A percentile compares a stretch with the other conserved stretches of the same genome.
phyloP scores from a whole-genome alignment of 2,888 invertebrate species.

The Dicyrtoma fusca region DNA sequence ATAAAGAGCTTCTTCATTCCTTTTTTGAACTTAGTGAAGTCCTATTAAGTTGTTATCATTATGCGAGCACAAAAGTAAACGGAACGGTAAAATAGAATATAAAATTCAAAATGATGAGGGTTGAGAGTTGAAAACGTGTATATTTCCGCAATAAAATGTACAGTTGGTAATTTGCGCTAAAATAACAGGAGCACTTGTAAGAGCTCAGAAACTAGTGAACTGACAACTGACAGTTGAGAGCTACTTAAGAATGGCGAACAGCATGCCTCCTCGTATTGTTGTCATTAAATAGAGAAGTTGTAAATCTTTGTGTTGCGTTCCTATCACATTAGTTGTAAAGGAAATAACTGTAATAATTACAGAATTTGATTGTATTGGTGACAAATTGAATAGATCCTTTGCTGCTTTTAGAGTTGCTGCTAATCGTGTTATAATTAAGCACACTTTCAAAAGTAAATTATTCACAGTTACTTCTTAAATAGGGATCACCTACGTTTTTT shows the following conservation, averaged over 20 bases:
- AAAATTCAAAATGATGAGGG: slow-evolving; percentile 15
- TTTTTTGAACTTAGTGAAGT: too few relatives aligned
- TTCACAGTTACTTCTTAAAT: slow-evolving; percentile 17
- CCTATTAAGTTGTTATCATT: too few relatives aligned
- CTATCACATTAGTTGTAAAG: neutral
- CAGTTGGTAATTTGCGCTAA: slow-evolving; percentile 7
- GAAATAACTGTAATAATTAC: neutral
- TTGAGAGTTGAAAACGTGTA: neutral
- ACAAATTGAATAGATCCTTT: too few relatives aligned
- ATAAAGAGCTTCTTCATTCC: too few relatives aligned
- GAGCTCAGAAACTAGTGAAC: neutral
- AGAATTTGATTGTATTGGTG: too few relatives aligned
- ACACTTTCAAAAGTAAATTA: slow-evolving; percentile 32
- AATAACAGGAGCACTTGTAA: neutral
- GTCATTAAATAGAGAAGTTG: neutral
- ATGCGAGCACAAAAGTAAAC: neutral
- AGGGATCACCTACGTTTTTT: slow-evolving; percentile 17
- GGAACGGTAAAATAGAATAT: slow-evolving; percentile 5
- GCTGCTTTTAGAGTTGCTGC: neutral
- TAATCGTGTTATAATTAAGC: slow-evolving; percentile 35
- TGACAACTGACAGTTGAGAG: neutral
- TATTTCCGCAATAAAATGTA: slow-evolving; percentile 13
- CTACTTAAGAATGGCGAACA: too few relatives aligned
- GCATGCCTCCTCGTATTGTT: neutral
- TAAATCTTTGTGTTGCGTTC: neutral